phyloP scores from a whole-genome alignment of 2,888 invertebrate genomes.

The Nomada flava region DNA sequence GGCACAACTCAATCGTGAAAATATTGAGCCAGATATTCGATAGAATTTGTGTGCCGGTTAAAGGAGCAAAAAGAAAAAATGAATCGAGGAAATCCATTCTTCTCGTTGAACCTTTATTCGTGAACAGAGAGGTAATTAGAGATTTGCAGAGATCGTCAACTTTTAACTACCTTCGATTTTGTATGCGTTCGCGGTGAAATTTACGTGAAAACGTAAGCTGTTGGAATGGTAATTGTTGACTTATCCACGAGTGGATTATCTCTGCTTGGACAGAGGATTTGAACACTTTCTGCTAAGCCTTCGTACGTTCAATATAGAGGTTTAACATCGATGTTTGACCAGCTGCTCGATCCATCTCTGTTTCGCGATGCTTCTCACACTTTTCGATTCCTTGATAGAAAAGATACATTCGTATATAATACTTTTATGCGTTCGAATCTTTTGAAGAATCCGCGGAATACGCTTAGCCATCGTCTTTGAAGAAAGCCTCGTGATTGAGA shows the following conservation, averaged over 20 bases:
- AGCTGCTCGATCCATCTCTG: constrained; percentile 1
- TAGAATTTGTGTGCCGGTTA: too few relatives aligned
- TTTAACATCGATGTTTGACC: background rate
- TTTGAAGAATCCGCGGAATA: background rate
- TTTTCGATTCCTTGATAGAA: constrained; percentile 21
- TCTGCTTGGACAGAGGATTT: background rate
- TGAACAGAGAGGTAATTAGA: background rate
- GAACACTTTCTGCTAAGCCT: background rate
- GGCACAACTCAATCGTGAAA: background rate
- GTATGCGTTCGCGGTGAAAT: too few relatives aligned
- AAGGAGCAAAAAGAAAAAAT: background rate
- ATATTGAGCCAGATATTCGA: too few relatives aligned
- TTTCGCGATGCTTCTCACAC: background rate
- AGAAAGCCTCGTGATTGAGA: background rate
- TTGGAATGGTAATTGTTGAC: constrained; percentile 6
- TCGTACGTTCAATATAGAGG: background rate
- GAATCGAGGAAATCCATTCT: background rate
- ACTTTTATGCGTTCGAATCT: constrained; percentile 2
- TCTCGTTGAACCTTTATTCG: constrained; percentile 4
- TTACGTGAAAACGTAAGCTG: background rate
- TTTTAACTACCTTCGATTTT: too few relatives aligned
- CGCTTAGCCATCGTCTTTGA: background rate
- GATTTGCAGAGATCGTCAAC: background rate
- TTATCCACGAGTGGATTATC: constrained; percentile 1
- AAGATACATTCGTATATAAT: background rate